phyloP scores from a whole-genome alignment of 2,888 invertebrate species.

The Phragmatobia fuliginosa region DNA sequence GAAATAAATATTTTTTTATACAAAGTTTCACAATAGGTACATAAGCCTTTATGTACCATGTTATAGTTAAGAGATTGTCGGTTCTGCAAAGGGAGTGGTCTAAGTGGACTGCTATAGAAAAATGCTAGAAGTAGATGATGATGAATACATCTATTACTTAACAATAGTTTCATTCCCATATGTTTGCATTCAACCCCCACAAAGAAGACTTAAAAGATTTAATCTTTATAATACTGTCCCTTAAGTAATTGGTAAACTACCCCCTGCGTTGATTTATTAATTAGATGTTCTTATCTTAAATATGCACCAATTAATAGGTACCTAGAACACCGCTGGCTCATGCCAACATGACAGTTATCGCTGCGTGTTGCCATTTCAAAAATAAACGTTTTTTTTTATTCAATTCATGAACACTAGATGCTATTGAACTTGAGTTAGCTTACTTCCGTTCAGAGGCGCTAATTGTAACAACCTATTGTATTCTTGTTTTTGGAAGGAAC shows the following conservation, averaged over 20 bases:
- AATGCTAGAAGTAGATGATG: too few species aligned
- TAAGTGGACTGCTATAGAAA: too few species aligned
- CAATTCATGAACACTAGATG: neutral
- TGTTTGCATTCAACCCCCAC: neutral
- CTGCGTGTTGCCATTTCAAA: constrained; percentile 4
- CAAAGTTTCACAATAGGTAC: too few species aligned
- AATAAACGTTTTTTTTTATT: neutral
- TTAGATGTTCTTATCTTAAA: constrained; percentile 7
- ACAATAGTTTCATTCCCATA: too few species aligned
- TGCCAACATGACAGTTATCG: constrained; percentile 9
- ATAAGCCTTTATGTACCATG: too few species aligned
- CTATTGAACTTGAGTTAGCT: neutral
- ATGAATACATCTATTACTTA: too few species aligned
- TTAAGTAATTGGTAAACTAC: constrained; percentile 15
- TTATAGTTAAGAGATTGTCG: too few species aligned
- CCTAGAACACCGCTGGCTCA: constrained; percentile 8
- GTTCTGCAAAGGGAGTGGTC: too few species aligned
- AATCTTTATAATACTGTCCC: neutral
- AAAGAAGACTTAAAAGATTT: neutral
- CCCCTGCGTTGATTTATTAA: constrained; percentile 14
- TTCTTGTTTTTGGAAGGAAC: neutral
- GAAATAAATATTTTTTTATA: too few species aligned
- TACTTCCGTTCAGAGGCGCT: neutral
- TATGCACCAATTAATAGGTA: constrained; percentile 1
- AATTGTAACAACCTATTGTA: neutral